Conservation (phyloP, 2,113 vertebrate species). For the Heterocephalus glaber region DNA sequence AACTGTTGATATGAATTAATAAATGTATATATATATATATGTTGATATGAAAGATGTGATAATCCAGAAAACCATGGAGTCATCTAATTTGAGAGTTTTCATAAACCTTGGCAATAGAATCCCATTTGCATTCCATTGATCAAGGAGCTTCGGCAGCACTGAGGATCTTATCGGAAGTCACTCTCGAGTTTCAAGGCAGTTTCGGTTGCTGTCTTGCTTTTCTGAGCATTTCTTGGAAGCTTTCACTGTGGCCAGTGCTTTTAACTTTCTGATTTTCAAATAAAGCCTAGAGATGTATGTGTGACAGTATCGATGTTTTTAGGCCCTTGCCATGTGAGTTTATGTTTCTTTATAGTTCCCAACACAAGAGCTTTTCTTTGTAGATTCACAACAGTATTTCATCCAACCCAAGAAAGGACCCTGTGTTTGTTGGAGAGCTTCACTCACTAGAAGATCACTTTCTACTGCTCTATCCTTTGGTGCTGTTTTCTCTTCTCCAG, state of each 20-base stretch:
- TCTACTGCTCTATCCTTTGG: not conserved
- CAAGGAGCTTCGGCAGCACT: not conserved
- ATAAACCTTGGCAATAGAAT: not conserved
- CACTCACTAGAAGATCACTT: not conserved
- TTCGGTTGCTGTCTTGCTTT: not conserved
- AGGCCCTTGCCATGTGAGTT: not conserved
- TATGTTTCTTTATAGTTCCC: not conserved
- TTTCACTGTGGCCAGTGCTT: not conserved
- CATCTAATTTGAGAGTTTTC: not conserved
- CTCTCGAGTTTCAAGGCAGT: not conserved
- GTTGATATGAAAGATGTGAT: not conserved
- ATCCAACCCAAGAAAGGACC: not conserved
- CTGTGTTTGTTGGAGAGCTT: not conserved
- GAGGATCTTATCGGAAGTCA: not conserved
- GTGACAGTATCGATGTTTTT: not conserved
- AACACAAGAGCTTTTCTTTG: not conserved
- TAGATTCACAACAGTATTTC: not conserved
- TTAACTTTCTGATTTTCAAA: not conserved
- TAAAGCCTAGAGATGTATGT: not conserved
- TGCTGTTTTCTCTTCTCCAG: not conserved
- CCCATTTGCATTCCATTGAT: not conserved
- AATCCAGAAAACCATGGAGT: not conserved
- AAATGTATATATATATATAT: not conserved
- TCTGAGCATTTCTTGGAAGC: not conserved
- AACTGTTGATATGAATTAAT: not conserved